Evolutionary conservation across 2,888 invertebrate genomes (phyloP), one percentile per base, ranked within the genome.

Genomic region (Drosophila aldrichi): DNA sequence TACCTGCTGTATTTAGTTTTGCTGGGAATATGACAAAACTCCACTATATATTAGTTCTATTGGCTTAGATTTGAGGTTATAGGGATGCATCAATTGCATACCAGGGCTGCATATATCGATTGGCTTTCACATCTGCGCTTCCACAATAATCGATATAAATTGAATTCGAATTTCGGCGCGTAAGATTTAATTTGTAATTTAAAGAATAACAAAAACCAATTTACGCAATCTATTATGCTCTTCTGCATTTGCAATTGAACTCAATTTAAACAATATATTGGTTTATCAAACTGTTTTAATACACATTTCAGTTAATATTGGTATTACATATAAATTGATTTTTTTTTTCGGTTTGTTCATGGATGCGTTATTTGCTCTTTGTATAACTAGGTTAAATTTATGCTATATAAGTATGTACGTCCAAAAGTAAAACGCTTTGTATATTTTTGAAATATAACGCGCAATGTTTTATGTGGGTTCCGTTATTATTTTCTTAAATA

Each of bases 351-450:
- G 29, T 65, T 70, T 74, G 51, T 61, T 64, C 56, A 52, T 63
- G 49, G 51, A 59, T 82, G 74, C 78, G 66, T 59, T 68, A 51
- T 48, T 36, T 73, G 65, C 48, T 51, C 32, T 62, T 67, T 67
- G 63, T 83, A 83, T 59, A 81, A 78, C 72, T 80, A 85, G 49
- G 46, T 75, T 82, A 57, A 74, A 84, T 84, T 81, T 82, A 88
- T 75, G 77, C 83, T 85, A 83, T 68, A 74, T 67, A 67, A 71
- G 61, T 79, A 73, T 74, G 74, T 69, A 77, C 70, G 72, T 86
- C 85, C 82, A 88, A 86, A 84, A 79, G 68, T 71, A 73, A 77
- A 76, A 69, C 68, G 68, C 70, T 62, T 67, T 71, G 59, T 79
- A 81, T 79, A 81, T 79, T 76, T 81, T 78, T 51, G 8, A 77